phyloP scores from a whole-genome alignment of 2,888 invertebrate species.

The Isoperla grammatica region DNA sequence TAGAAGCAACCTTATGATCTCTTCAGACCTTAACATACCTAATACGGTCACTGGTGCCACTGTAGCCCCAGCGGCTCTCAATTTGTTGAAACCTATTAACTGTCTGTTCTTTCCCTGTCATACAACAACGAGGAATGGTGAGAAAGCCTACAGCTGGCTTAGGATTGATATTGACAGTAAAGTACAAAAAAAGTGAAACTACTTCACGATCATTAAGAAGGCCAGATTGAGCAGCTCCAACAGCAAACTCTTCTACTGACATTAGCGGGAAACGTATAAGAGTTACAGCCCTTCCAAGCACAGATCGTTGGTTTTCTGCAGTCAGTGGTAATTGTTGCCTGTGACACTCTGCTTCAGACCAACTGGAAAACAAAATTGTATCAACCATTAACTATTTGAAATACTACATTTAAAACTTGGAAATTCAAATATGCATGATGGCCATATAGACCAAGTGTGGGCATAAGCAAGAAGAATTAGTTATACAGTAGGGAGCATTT shows the following conservation, averaged over 20 bases:
- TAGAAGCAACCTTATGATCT: too few species aligned
- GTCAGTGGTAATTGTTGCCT: slow-evolving; percentile 59
- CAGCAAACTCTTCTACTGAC: slow-evolving; percentile 80
- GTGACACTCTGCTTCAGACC: slow-evolving; percentile 70
- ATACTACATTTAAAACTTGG: too few species aligned
- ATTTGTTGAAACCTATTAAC: slow-evolving; percentile 69
- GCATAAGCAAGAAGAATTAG: too few species aligned
- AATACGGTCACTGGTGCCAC: slow-evolving; percentile 74
- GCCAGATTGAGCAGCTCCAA: slow-evolving; percentile 68
- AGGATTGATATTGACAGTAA: slow-evolving; percentile 58
- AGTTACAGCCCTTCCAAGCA: slow-evolving; percentile 63
- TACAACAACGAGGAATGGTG: slow-evolving; percentile 65
- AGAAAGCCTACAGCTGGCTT: slow-evolving; percentile 68
- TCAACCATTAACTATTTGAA: too few species aligned
- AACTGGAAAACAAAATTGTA: too few species aligned
- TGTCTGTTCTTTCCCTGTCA: slow-evolving; percentile 72
- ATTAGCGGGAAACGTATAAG: slow-evolving; percentile 76
- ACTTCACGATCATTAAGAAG: slow-evolving; percentile 70
- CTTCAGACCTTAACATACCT: slow-evolving; percentile 45
- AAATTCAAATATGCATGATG: too few species aligned
- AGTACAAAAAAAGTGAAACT: slow-evolving; percentile 64
- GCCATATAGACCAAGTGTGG: too few species aligned
- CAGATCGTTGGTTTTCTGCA: slow-evolving; percentile 61
- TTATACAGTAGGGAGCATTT: too few species aligned
- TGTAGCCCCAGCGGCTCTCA: slow-evolving; percentile 78